Evolutionary conservation across 2,797 vertebrate species (phyloP).

Genomic region (Podarcis siculus): DNA sequence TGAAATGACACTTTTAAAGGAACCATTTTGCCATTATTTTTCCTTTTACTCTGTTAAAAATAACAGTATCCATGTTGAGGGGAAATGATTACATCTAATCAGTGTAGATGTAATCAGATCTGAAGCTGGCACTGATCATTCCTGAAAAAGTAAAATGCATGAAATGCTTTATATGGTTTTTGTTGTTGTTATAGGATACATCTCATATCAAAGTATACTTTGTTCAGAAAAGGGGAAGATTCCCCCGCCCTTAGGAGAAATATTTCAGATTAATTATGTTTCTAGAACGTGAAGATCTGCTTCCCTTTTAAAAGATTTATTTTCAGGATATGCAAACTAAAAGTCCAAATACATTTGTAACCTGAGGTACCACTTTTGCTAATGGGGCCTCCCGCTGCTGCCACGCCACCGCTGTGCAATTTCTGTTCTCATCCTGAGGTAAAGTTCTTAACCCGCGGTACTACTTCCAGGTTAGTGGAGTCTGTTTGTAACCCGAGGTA

Average conservation of each 20-base stretch:
- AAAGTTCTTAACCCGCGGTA: too few relatives aligned
- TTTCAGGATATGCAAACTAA: not conserved
- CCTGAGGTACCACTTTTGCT: too few relatives aligned
- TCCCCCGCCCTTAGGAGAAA: not conserved
- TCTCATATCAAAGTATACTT: constrained; percentile 20
- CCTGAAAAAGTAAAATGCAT: not conserved
- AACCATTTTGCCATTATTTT: not conserved
- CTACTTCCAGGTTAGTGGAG: too few relatives aligned
- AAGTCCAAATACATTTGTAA: not conserved
- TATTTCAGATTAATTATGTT: constrained; percentile 3
- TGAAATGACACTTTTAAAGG: constrained; percentile 22
- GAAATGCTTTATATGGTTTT: not conserved
- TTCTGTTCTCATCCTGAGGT: too few relatives aligned
- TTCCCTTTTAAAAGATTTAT: not conserved
- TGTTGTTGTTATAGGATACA: not conserved
- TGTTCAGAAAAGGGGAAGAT: constrained; percentile 10
- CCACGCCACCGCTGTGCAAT: too few relatives aligned
- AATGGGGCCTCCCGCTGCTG: too few relatives aligned
- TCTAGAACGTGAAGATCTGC: not conserved
- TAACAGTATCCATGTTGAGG: constrained; percentile 10
- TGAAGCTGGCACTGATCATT: not conserved
- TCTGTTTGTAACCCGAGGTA: too few relatives aligned
- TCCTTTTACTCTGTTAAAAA: constrained; percentile 36
- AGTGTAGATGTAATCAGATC: constrained; percentile 3
- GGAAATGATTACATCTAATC: constrained; percentile 8